Conservation (phyloP, 2,113 vertebrate genomes). For the Hemiprocne comata region DNA sequence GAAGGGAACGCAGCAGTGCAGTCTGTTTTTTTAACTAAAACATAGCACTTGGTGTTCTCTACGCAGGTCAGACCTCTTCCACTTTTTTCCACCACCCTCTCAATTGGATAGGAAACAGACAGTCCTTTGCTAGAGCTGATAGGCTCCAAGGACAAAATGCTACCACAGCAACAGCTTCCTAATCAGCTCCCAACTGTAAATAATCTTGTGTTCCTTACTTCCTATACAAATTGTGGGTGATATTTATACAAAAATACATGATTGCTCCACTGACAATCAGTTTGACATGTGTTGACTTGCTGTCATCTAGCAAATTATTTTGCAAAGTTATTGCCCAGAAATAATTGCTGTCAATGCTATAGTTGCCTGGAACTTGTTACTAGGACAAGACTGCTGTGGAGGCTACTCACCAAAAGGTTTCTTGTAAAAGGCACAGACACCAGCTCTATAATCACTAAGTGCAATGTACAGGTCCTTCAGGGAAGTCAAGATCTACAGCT, state of each 20-base stretch:
- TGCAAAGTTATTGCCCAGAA: neutral
- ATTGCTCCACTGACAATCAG: neutral
- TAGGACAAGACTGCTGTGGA: neutral
- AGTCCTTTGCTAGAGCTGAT: neutral
- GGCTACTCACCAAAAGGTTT: neutral
- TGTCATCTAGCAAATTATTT: neutral
- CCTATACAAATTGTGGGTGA: neutral
- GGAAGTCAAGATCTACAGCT: neutral
- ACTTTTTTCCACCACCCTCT: neutral
- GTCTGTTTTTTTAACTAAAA: neutral
- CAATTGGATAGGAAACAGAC: neutral
- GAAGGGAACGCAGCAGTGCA: neutral
- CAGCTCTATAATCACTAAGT: neutral
- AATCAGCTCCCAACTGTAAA: conserved; percentile 10
- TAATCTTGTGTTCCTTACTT: neutral
- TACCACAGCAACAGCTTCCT: conserved; percentile 40
- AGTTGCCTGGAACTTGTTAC: neutral
- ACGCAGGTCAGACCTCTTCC: neutral
- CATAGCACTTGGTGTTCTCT: neutral
- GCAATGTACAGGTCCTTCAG: neutral
- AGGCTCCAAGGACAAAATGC: conserved; percentile 43
- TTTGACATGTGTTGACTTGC: neutral
- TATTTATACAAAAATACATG: neutral
- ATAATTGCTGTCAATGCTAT: neutral
- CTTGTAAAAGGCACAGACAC: neutral